Evolutionary conservation across 2,797 vertebrate genomes (phyloP).

Genomic region (Neomorphus geoffroyi): DNA sequence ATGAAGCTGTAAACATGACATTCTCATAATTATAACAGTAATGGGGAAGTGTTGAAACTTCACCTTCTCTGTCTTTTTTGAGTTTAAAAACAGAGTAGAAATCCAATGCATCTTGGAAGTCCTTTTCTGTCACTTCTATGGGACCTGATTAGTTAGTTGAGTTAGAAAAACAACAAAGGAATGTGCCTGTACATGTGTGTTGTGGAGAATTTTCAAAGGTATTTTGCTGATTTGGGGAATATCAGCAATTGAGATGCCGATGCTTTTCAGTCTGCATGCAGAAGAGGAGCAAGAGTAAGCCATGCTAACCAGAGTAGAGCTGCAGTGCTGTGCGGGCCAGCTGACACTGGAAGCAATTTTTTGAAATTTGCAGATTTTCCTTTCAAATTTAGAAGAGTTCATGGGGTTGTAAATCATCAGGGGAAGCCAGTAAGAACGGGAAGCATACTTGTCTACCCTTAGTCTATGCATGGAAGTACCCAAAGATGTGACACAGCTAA

Average conservation of each 20-base stretch:
- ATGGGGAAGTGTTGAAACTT: neutral
- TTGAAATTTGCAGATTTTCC: neutral
- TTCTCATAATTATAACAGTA: neutral
- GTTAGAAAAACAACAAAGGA: neutral
- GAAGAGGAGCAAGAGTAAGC: neutral
- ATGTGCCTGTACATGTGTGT: accelerated
- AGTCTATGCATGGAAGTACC: neutral
- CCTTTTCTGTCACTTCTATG: neutral
- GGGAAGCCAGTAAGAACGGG: neutral
- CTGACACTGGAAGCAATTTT: neutral
- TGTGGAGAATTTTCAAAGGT: neutral
- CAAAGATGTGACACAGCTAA: neutral
- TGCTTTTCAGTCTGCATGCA: neutral
- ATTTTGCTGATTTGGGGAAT: neutral
- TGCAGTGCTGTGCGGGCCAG: neutral
- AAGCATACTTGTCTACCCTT: neutral
- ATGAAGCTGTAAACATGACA: neutral
- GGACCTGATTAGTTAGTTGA: neutral
- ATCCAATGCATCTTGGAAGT: neutral
- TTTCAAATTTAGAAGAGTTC: neutral
- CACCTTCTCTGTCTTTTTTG: neutral
- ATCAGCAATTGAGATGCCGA: neutral
- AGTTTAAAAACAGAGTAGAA: neutral
- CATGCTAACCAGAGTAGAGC: neutral
- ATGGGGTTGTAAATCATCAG: neutral